phyloP scores from a whole-genome alignment of 2,113 vertebrate species.

The Heteronetta atricapilla region DNA sequence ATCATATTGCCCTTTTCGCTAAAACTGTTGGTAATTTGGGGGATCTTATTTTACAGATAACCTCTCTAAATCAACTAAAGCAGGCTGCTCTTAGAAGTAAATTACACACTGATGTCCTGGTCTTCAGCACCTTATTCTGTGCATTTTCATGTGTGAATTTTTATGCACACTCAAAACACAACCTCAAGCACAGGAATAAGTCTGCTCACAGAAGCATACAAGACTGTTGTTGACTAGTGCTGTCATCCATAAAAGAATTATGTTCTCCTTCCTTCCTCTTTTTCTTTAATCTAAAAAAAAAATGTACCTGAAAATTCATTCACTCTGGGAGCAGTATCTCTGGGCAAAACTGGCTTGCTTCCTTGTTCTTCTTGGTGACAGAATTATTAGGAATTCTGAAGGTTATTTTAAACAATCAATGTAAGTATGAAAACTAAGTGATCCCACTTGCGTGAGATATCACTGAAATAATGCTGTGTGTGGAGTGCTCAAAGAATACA shows the following conservation, averaged over 20 bases:
- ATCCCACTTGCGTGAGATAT: not conserved
- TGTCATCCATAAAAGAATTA: not conserved
- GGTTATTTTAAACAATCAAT: not conserved
- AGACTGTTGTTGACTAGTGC: not conserved
- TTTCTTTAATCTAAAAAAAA: not conserved
- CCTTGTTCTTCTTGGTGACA: not conserved
- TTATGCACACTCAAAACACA: not conserved
- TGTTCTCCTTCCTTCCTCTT: not conserved
- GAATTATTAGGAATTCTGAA: not conserved
- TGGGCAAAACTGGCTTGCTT: not conserved
- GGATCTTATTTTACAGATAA: not conserved
- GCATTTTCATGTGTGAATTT: not conserved
- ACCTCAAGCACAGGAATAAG: not conserved
- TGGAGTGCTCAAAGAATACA: not conserved
- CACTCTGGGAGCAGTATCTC: not conserved
- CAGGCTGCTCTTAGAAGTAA: not conserved
- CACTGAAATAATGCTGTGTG: not conserved
- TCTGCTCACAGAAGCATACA: not conserved
- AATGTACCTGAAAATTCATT: not conserved
- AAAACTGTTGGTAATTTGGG: not conserved
- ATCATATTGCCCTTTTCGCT: not conserved
- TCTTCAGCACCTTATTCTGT: not conserved
- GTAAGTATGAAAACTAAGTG: not conserved
- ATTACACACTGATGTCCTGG: not conserved
- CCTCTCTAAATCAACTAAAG: not conserved